phyloP scores from a whole-genome alignment of 2,113 vertebrate species.

The Centropristis striata region DNA sequence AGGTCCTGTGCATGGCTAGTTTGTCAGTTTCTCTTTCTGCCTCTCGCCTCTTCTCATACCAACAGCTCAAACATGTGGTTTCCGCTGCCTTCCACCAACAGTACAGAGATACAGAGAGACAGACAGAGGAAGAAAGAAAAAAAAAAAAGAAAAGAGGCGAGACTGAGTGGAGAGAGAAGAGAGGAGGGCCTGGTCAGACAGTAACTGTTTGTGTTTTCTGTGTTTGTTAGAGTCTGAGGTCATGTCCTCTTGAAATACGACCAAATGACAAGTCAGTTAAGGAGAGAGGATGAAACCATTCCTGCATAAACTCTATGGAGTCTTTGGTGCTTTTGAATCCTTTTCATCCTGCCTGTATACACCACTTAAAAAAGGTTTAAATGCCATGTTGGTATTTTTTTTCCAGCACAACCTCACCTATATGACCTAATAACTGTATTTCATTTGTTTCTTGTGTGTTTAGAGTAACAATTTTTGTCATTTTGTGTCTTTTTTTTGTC shows the following conservation, averaged over 20 bases:
- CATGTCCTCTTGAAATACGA: conserved; percentile 58
- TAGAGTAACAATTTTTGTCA: too few species aligned
- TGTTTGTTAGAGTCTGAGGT: conserved; percentile 64
- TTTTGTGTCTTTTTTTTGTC: too few species aligned
- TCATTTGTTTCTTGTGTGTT: too few species aligned
- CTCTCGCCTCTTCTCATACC: conserved; percentile 41
- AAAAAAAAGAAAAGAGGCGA: conserved; percentile 16
- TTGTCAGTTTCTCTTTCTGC: conserved; percentile 46
- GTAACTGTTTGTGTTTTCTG: conserved; percentile 59
- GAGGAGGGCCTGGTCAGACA: conserved; percentile 42
- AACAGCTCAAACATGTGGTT: conserved; percentile 77
- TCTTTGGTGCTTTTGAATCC: too few species aligned
- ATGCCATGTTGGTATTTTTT: too few species aligned
- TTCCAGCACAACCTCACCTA: too few species aligned
- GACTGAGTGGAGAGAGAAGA: conserved; percentile 37
- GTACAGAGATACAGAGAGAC: conserved; percentile 53
- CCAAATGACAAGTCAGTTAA: conserved; percentile 24
- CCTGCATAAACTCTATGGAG: too few species aligned
- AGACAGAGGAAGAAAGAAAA: conserved; percentile 16
- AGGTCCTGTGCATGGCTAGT: conserved; percentile 5
- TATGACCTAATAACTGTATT: too few species aligned
- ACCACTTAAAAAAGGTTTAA: too few species aligned
- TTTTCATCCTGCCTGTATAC: too few species aligned
- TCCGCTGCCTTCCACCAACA: conserved; percentile 80
- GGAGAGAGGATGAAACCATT: conserved; percentile 1